Base-by-base conservation (phyloP, 2,113 vertebrate species). In the Anas platyrhynchos region DNA sequence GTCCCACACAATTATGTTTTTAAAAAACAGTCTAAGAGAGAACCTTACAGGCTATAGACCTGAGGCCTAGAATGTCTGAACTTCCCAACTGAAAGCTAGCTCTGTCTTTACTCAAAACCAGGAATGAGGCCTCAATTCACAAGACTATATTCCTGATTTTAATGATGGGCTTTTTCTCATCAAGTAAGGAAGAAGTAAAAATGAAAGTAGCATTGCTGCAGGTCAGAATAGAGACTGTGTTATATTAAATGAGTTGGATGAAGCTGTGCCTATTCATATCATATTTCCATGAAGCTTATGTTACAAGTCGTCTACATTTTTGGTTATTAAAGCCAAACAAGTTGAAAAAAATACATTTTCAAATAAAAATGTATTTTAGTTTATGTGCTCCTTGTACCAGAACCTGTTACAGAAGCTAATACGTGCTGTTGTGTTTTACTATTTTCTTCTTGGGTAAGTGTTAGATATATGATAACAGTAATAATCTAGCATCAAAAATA, bases 401-500 rank as follows among this genome's bases (percentile, higher is more conserved):
- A 62, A 63, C 72, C 10, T 73, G 29, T 50, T 72, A 23, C 21
- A 74, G 44, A 59, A 21, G 13, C 17, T 93, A 55, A 75, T 52
- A 94, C 71, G 82, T 71, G 46, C 38, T 81, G 27, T n/a, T 87
- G 56, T 74, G 11, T 75, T 96, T 82, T 59, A 88, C 55, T 71
- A 36, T 59, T 92, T 88, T 89, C 41, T 74, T 80, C 36, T 72
- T 71, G 61, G 17, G 3, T 48, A 58, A 44, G 11, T 86, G 63
- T 89, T 89, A 94, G 73, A 91, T 94, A 72, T 54, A 81, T 81
- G 77, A 94, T 92, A 94, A 93, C 34, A 80, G 20, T 69, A 96
- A 86, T 90, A 86, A 36, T 63, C 62, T 83, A 83, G 21, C 73
- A 95, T 93, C 68, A 91, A 88, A 93, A 93, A 48, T 74, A 56